Conservation (phyloP, 2,888 invertebrate genomes). For the Cerceris ruficornis region DNA sequence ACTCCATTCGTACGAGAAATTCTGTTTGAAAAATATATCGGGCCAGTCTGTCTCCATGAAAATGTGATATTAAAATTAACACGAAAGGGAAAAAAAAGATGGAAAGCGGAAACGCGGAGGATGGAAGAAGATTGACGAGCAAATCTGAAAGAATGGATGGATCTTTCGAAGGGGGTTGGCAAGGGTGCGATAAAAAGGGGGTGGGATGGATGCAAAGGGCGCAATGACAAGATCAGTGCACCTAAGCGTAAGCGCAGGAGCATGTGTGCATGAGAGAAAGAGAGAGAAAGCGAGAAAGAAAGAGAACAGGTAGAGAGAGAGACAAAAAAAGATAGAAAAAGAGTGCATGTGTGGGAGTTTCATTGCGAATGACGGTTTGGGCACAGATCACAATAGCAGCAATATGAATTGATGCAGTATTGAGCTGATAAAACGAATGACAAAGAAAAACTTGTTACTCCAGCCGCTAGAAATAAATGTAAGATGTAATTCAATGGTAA, state of each 20-base stretch:
- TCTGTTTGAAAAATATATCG: conserved; percentile 58
- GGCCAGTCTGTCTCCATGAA: conserved; percentile 69
- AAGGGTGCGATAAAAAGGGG: background rate
- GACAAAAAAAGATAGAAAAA: conserved; percentile 5
- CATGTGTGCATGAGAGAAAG: conserved; percentile 15
- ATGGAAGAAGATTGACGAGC: conserved; percentile 8
- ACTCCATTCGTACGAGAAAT: conserved; percentile 8
- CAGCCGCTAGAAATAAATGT: conserved; percentile 71
- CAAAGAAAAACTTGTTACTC: conserved; percentile 66
- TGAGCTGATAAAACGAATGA: conserved; percentile 67
- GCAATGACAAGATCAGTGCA: conserved; percentile 37
- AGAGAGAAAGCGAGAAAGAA: background rate
- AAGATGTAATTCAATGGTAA: conserved; percentile 57
- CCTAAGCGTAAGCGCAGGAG: conserved; percentile 21
- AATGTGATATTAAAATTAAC: conserved; percentile 73
- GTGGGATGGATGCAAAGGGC: conserved; percentile 1
- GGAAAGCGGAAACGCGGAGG: conserved; percentile 21
- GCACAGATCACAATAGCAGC: conserved; percentile 77
- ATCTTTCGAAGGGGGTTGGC: conserved; percentile 18
- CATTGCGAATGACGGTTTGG: conserved; percentile 53
- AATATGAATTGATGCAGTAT: conserved; percentile 82
- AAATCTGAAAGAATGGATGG: conserved; percentile 21
- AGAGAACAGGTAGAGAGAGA: background rate
- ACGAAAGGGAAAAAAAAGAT: conserved; percentile 45
- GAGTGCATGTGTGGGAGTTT: conserved; percentile 33